Percentiles rank a stretch among this genome's conserved stretches.
phyloP scores from a whole-genome alignment of 2,888 invertebrate genomes.

The Antheraea assamensis region DNA sequence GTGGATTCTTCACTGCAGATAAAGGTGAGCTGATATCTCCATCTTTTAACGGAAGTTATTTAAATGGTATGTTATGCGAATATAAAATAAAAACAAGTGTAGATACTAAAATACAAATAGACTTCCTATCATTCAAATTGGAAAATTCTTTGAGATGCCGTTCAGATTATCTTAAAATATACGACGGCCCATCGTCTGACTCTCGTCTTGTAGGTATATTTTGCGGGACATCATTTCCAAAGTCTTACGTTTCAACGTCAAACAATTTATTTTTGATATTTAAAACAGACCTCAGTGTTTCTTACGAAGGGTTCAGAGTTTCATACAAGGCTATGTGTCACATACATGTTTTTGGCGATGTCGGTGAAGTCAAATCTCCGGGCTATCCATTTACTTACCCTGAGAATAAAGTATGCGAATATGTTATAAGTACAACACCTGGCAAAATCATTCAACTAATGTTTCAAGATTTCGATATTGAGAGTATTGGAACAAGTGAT shows the following conservation, averaged over 20 bases:
- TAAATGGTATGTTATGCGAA: constrained; percentile 86
- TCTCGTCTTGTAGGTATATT: constrained; percentile 87
- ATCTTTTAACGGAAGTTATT: constrained; percentile 77
- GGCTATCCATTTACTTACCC: constrained; percentile 88
- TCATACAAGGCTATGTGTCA: constrained; percentile 63
- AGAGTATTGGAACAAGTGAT: constrained; percentile 61
- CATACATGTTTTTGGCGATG: constrained; percentile 72
- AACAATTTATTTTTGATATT: constrained; percentile 82
- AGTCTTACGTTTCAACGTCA: constrained; percentile 82
- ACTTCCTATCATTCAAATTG: constrained; percentile 85
- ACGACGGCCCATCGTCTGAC: constrained; percentile 84
- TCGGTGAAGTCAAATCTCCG: constrained; percentile 86
- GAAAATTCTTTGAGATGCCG: constrained; percentile 83
- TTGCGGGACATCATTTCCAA: constrained; percentile 87
- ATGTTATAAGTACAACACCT: constrained; percentile 84
- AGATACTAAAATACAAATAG: constrained; percentile 84
- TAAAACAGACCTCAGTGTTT: constrained; percentile 58
- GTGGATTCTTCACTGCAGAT: constrained; percentile 86
- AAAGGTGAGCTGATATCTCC: constrained; percentile 87
- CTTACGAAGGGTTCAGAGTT: constrained; percentile 60
- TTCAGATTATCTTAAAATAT: constrained; percentile 85
- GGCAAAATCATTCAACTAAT: constrained; percentile 85
- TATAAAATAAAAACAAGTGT: constrained; percentile 88
- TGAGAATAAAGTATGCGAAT: constrained; percentile 84
- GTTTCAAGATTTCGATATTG: constrained; percentile 86